Percentiles rank a stretch among this genome's conserved stretches.
Evolutionary conservation across 2,888 invertebrate genomes (phyloP).

Genomic region (Mechanitis messenoides): DNA sequence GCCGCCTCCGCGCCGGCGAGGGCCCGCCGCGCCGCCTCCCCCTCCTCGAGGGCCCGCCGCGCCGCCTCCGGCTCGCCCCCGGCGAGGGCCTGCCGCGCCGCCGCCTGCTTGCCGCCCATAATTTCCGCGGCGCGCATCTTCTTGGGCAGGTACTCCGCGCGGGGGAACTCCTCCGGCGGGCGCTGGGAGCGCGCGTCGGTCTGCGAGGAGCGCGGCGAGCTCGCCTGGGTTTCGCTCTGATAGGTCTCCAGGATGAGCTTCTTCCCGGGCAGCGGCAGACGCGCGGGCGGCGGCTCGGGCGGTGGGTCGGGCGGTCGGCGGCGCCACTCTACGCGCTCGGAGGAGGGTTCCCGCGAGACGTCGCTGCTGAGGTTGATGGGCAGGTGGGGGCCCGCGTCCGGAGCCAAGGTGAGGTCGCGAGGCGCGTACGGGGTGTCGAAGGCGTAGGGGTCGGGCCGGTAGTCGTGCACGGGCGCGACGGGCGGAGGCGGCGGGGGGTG

Average conservation of each 20-base stretch:
- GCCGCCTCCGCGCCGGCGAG: slow-evolving; percentile 36
- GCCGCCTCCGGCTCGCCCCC: slow-evolving; percentile 57
- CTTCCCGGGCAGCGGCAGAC: slow-evolving; percentile 66
- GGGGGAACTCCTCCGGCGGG: slow-evolving; percentile 47
- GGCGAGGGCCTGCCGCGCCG: slow-evolving; percentile 36
- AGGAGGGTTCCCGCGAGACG: slow-evolving; percentile 64
- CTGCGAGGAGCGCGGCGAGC: slow-evolving; percentile 44
- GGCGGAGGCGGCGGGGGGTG: slow-evolving; percentile 39
- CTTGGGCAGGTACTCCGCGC: slow-evolving; percentile 67
- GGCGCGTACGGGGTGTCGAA: slow-evolving; percentile 51
- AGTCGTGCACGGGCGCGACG: slow-evolving; percentile 45
- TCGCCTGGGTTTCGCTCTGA: slow-evolving; percentile 61
- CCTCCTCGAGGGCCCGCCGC: slow-evolving; percentile 42
- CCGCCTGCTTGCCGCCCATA: slow-evolving; percentile 61
- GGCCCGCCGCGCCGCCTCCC: slow-evolving; percentile 53
- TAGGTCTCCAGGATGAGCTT: slow-evolving; percentile 71
- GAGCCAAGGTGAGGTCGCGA: slow-evolving; percentile 51
- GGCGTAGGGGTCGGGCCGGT: slow-evolving; percentile 57
- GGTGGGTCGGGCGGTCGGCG: slow-evolving; percentile 60
- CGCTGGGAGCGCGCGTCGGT: slow-evolving; percentile 35
- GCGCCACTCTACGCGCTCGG: slow-evolving; percentile 61
- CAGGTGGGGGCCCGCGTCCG: slow-evolving; percentile 49
- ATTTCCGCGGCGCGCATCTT: slow-evolving; percentile 74
- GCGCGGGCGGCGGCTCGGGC: slow-evolving; percentile 35
- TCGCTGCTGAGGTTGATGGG: slow-evolving; percentile 73